Evolutionary conservation across 2,797 vertebrate species (phyloP).

Genomic region (Sebastes jordani): DNA sequence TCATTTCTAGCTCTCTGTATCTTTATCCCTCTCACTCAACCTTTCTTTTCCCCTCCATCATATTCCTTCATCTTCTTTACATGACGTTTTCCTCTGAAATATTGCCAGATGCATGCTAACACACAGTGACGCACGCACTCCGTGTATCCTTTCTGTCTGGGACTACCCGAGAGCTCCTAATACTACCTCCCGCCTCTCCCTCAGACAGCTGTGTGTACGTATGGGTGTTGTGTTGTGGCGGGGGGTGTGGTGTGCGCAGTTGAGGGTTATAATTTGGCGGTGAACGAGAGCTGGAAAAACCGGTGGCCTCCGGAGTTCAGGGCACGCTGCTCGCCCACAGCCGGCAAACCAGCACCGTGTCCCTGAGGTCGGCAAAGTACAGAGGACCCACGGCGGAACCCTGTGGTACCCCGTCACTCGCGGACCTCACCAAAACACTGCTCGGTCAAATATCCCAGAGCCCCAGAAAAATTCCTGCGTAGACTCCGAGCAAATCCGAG

Average conservation of each 20-base stretch:
- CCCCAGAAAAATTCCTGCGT: constrained; percentile 21
- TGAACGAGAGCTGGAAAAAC: constrained; percentile 60
- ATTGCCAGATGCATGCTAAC: constrained; percentile 50
- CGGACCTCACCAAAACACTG: constrained; percentile 59
- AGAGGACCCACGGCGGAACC: constrained; percentile 59
- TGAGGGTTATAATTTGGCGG: constrained; percentile 68
- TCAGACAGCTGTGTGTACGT: constrained; percentile 73
- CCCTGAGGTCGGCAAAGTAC: constrained; percentile 63
- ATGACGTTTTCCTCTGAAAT: constrained; percentile 59
- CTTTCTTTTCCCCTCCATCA: background rate
- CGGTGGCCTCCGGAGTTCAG: constrained; percentile 55
- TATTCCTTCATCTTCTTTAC: constrained; percentile 16
- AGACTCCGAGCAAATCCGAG: constrained; percentile 18
- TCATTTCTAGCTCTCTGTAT: background rate
- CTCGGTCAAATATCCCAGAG: constrained; percentile 33
- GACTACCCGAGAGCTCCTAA: constrained; percentile 56
- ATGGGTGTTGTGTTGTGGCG: constrained; percentile 67
- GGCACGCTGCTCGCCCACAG: constrained; percentile 67
- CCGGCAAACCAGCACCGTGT: constrained; percentile 63
- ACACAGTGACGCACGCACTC: constrained; percentile 54
- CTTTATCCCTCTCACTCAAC: background rate
- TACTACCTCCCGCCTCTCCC: constrained; percentile 57
- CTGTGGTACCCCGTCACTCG: constrained; percentile 62
- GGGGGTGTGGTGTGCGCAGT: constrained; percentile 45
- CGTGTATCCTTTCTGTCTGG: constrained; percentile 48